Conservation (phyloP, 2,113 vertebrate species). For the Corythaixoides concolor region DNA sequence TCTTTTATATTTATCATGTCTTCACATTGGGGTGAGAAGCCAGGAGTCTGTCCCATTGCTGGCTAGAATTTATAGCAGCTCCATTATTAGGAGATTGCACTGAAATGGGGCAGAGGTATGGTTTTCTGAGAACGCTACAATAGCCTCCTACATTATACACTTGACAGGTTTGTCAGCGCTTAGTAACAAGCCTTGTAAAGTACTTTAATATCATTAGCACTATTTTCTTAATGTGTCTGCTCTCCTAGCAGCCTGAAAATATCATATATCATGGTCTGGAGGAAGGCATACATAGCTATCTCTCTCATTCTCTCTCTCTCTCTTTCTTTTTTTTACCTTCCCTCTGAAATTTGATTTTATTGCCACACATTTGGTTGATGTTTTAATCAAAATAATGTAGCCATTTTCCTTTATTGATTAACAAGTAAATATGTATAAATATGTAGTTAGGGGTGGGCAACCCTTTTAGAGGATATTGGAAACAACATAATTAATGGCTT, state of each 20-base stretch:
- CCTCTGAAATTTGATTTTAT: slow-evolving; percentile 74
- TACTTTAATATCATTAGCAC: slow-evolving; percentile 98
- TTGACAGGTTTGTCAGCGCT: slow-evolving; percentile 96
- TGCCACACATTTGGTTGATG: slow-evolving; percentile 61
- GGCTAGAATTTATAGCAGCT: slow-evolving; percentile 91
- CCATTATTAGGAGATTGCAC: slow-evolving; percentile 93
- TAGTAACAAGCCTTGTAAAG: slow-evolving; percentile 92
- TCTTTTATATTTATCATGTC: slow-evolving; percentile 93
- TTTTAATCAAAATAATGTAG: slow-evolving; percentile 88
- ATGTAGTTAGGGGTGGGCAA: slow-evolving; percentile 78
- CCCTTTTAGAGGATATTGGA: slow-evolving; percentile 81
- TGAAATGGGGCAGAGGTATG: slow-evolving; percentile 86
- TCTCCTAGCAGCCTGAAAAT: slow-evolving; percentile 82
- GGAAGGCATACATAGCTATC: slow-evolving; percentile 64
- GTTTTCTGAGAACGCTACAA: slow-evolving; percentile 92
- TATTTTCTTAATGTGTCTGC: slow-evolving; percentile 97
- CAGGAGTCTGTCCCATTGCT: slow-evolving; percentile 86
- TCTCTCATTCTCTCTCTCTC: background rate
- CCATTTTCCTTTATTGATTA: slow-evolving; percentile 84
- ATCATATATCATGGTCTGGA: slow-evolving; percentile 85
- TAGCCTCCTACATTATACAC: slow-evolving; percentile 92
- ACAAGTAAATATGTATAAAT: slow-evolving; percentile 87
- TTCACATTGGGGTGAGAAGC: slow-evolving; percentile 89
- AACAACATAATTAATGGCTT: slow-evolving; percentile 75
- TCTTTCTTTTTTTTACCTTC: slow-evolving; percentile 24